Evolutionary conservation across 2,113 vertebrate genomes (phyloP), one percentile per base, ranked within the genome.

Genomic region (Lichenostomus cassidix): DNA sequence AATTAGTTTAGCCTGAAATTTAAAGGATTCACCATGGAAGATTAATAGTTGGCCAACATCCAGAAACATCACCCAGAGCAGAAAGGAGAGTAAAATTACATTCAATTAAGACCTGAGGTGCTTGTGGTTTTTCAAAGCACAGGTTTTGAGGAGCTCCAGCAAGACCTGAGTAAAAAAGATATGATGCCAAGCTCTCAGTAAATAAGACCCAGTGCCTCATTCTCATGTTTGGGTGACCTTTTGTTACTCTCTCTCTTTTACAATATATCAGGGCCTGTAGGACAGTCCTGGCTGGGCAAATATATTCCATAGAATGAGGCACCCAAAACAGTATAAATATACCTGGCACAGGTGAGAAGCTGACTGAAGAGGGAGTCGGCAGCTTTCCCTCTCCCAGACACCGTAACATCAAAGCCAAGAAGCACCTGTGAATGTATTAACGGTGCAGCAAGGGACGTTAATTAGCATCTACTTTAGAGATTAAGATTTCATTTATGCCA

Each of bases 331-430:
- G 39, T 59, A 62, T n/a, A 80, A 31, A 60, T 28, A 27, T 2
- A 52, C 17, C 13, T 35, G 24, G 4, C 47, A 76, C 75, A 80
- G 29, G 23, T 76, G 21, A 68, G 35, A 79, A 35, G 22, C 35
- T 29, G 29, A 19, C 35, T 85, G 58, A 89, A 64, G 39, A 71
- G 39, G 7, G 28, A 68, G 28, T 25, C 14, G 21, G 37, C 10
- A 89, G 35, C 52, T 86, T 76, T n/a, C 21, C 8, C 10, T 76
- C 65, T 91, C 52, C 12, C 27, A 55, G 58, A 11, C 14, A 31
- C 33, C 44, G 0, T 10, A 52, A 44, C 21, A 37, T 5, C 3
- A 18, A 18, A 76, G 53, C 59, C 0, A 1, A 77, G n/a, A 77
- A 84, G 52, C 39, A 65, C 15, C 56, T 84, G 29, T 33, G 31